Evolutionary conservation across 2,113 vertebrate species (phyloP).

Genomic region (Pollimyrus isidori): DNA sequence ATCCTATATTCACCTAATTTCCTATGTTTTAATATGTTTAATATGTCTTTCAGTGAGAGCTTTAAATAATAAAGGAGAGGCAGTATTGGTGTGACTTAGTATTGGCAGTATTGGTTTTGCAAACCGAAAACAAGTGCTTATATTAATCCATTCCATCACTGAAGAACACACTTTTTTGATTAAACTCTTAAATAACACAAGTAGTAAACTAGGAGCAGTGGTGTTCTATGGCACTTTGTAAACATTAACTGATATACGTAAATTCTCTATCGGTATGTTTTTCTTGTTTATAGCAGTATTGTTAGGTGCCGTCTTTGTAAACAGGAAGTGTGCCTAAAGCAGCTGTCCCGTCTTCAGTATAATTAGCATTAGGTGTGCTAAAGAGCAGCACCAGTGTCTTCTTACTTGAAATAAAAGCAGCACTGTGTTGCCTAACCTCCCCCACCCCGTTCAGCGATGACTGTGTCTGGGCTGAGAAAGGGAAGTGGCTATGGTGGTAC

Average conservation of each 20-base stretch:
- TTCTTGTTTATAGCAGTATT: neutral
- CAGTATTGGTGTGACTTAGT: neutral
- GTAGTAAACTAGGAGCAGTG: neutral
- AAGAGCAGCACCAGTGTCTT: neutral
- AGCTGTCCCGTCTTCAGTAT: neutral
- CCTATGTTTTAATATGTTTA: neutral
- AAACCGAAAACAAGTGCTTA: neutral
- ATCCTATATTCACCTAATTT: neutral
- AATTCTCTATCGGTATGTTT: neutral
- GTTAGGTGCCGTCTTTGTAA: neutral
- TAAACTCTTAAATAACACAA: neutral
- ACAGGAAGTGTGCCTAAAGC: neutral
- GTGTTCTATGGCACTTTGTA: neutral
- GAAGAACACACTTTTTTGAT: neutral
- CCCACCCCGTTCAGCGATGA: slow-evolving; percentile 1
- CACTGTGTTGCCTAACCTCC: neutral
- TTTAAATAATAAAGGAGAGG: neutral
- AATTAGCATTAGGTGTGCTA: neutral
- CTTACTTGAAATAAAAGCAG: neutral
- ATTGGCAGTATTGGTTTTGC: neutral
- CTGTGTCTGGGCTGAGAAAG: neutral
- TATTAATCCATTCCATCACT: neutral
- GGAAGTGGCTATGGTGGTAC: slow-evolving; percentile 41
- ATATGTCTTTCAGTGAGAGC: neutral
- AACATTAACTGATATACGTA: neutral